A percentile compares a stretch with the other conserved stretches of the same genome.
Evolutionary conservation across 2,797 vertebrate genomes (phyloP).

Genomic region (Danio kyathit): DNA sequence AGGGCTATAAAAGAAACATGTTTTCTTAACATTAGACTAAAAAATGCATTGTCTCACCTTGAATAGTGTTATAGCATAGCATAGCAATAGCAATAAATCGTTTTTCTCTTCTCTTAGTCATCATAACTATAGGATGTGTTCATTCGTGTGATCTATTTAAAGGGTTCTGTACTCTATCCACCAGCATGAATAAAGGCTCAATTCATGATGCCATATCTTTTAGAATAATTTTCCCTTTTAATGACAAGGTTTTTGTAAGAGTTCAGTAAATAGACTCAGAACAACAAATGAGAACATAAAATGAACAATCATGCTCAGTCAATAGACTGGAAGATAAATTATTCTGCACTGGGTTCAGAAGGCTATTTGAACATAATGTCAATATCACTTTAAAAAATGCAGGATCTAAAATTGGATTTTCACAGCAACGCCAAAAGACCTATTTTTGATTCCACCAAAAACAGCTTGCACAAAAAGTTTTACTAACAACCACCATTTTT

Average conservation of each 20-base stretch:
- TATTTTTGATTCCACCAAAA: too few species aligned
- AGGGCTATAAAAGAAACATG: too few species aligned
- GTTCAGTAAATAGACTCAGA: neutral
- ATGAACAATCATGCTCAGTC: neutral
- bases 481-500: too few species aligned
- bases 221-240: neutral
- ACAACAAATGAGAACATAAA: neutral
- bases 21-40: too few species aligned
- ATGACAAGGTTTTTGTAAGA: neutral
- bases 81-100: neutral
- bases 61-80: too few species aligned
- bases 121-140: neutral
- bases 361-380: neutral
- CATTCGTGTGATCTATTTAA: neutral
- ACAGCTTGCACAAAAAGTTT: too few species aligned
- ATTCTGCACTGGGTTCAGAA: neutral
- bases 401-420: too few species aligned
- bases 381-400: neutral
- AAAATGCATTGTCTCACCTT: too few species aligned
- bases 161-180: neutral
- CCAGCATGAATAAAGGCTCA: neutral
- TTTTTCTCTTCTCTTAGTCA: conserved; percentile 14
- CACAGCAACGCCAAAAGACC: too few species aligned
- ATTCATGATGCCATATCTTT: neutral
- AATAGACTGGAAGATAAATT: neutral